Evolutionary conservation across 2,888 invertebrate genomes (phyloP), one percentile per base, ranked within the genome.

Genomic region (Meloe dianella): DNA sequence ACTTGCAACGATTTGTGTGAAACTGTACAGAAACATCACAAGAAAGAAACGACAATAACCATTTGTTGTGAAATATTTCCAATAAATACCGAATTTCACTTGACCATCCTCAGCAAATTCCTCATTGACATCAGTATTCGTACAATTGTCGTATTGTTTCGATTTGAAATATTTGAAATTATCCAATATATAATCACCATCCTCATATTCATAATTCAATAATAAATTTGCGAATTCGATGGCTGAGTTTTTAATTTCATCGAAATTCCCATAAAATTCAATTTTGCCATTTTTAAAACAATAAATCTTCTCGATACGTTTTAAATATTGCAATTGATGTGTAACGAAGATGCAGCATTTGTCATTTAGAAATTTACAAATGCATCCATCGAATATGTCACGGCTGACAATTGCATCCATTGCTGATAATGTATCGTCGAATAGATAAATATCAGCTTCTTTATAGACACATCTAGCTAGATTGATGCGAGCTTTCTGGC

Each of bases 351-450:
- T 87, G 29, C 92, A 86, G 1, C 92, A 91, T 78, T 91, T 89
- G 68, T 89, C 84, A 14, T 85, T 83, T 67, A 87, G 75, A 61
- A 85, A 84, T 1, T 84, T 84, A 57, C 81, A 83, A 64, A 93
- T 90, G 63, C 92, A 93, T 81, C 91, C 88, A 60, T 92, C 89
- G 77, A 93, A 93, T 6, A 94, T 83, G 79, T 91, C 90, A 67
- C 89, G 87, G 0, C 91, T 90, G n/a, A 94, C 93, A 67, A 89
- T 89, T 0, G 91, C 86, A 80, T 94, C 94, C 0, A 94, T 93
- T 0, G 93, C 93, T 67, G 91, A 91, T 2, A 94, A 81, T 0
- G 94, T 93, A 83, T 94, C 94, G 79, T 94, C 94, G 30, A 94
- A 83, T 6, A 94, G 82, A 79, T 93, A 94, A 68, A 94, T 88